Percentiles rank a stretch among this genome's conserved stretches.
Conservation (phyloP, 1,140 invertebrate genomes). For the Bombus pyrosoma region DNA sequence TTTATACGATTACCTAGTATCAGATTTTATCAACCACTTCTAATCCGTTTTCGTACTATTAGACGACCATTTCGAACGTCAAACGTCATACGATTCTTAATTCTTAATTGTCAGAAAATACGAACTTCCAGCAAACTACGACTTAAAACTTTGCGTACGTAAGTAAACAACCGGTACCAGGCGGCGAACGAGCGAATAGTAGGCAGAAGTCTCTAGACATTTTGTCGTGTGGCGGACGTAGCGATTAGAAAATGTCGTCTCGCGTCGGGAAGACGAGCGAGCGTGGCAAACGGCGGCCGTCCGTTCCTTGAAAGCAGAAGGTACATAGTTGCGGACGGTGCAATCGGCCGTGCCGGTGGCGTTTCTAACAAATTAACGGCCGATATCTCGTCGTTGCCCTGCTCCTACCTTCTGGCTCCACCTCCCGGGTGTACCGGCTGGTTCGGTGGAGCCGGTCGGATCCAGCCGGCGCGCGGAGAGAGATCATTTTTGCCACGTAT, state of each 20-base stretch:
- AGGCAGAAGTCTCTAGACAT: slow-evolving; percentile 4
- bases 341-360: slow-evolving; percentile 71
- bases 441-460: slow-evolving; percentile 31
- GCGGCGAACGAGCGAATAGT: neutral
- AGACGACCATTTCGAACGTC: too few relatives aligned
- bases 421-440: slow-evolving; percentile 55
- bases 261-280: neutral
- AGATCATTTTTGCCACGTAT: slow-evolving; percentile 82
- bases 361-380: slow-evolving; percentile 80
- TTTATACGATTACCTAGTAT: too few relatives aligned
- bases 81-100: neutral
- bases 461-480: slow-evolving; percentile 67
- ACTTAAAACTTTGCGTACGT: neutral
- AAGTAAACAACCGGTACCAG: neutral
- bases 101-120: neutral
- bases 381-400: slow-evolving; percentile 64
- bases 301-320: neutral
- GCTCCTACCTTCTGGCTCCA: slow-evolving; percentile 74
- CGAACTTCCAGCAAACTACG: neutral
- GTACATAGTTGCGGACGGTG: slow-evolving; percentile 19
- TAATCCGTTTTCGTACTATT: neutral
- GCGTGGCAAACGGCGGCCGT: slow-evolving; percentile 10
- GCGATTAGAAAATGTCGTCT: slow-evolving; percentile 36
- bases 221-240: neutral
- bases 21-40: neutral